Conservation (phyloP, 2,113 vertebrate species). For the Otus sunia region DNA sequence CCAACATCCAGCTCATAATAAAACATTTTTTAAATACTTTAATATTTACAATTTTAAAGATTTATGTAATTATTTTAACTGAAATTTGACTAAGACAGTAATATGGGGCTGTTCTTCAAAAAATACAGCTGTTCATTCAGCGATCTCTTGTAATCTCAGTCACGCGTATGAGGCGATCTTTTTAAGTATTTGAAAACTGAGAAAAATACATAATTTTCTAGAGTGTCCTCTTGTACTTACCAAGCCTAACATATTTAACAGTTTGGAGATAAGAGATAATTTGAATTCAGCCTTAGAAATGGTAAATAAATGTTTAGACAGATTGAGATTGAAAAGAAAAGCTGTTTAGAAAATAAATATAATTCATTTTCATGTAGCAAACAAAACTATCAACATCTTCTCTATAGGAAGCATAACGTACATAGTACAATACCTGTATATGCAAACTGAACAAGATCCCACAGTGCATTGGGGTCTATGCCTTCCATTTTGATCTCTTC, state of each 20-base stretch:
- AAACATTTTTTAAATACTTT: neutral
- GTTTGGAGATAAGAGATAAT: neutral
- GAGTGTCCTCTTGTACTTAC: neutral
- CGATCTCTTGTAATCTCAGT: neutral
- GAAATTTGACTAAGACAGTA: neutral
- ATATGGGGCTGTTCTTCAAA: neutral
- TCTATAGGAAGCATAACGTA: neutral
- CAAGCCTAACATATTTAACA: neutral
- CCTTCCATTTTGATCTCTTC: conserved; percentile 87
- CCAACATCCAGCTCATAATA: neutral
- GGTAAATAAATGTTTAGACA: neutral
- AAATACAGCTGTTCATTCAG: neutral
- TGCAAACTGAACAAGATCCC: conserved; percentile 84
- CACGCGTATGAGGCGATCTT: neutral
- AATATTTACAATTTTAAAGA: neutral
- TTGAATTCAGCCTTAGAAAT: neutral
- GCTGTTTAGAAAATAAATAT: neutral
- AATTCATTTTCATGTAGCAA: neutral
- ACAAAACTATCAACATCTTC: neutral
- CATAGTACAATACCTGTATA: conserved; percentile 76
- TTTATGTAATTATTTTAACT: neutral
- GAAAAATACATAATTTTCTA: neutral
- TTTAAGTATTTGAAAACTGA: neutral
- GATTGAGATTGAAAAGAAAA: neutral
- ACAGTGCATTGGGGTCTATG: conserved; percentile 81